These are phyloP conservation scores for Ascidia mentula DNA, from an alignment of 23 tunicate genomes.

Conservation along the genomic window DNA sequence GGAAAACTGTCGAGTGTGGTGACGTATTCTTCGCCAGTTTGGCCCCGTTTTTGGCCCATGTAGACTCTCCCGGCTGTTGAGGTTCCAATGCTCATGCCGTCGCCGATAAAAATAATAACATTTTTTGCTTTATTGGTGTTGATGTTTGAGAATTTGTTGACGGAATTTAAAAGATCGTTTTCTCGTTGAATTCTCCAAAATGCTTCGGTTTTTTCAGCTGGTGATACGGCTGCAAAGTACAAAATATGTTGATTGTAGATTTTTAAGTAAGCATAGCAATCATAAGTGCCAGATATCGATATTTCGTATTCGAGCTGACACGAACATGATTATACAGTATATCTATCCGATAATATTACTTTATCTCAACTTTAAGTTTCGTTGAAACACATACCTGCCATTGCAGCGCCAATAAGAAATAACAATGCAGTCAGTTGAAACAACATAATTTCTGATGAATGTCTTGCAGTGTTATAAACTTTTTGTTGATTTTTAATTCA, in stretches of 20 bases:
- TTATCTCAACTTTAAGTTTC: no score
- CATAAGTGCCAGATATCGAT: no score
- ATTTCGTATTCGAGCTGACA: no score
- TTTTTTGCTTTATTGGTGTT: slow-evolving; percentile 76
- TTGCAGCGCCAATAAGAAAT: no score
- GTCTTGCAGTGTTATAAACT: no score
- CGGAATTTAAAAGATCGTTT: slow-evolving; percentile 20
- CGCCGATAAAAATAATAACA: slow-evolving; percentile 76
- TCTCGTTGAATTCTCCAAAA: slow-evolving; percentile 36
- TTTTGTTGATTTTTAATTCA: no score
- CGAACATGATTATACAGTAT: no score
- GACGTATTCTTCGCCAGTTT: slow-evolving; percentile 65
- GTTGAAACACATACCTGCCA: no score
- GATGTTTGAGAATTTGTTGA: slow-evolving; percentile 16
- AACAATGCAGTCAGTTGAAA: no score
- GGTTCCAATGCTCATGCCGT: slow-evolving; percentile 87
- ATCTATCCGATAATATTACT: no score
- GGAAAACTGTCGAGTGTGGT: slow-evolving; percentile 72
- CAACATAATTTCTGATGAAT: no score
- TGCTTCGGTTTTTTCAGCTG: slow-evolving; percentile 13
- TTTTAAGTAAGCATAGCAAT: no score
- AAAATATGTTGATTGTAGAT: background rate
- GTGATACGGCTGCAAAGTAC: background rate
- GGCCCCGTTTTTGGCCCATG: slow-evolving; percentile 49
- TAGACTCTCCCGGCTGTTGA: slow-evolving; percentile 80